Evolutionary conservation across 1,140 invertebrate genomes (phyloP), one percentile per base, ranked within the genome.

Genomic region (Drosophila nikananu): DNA sequence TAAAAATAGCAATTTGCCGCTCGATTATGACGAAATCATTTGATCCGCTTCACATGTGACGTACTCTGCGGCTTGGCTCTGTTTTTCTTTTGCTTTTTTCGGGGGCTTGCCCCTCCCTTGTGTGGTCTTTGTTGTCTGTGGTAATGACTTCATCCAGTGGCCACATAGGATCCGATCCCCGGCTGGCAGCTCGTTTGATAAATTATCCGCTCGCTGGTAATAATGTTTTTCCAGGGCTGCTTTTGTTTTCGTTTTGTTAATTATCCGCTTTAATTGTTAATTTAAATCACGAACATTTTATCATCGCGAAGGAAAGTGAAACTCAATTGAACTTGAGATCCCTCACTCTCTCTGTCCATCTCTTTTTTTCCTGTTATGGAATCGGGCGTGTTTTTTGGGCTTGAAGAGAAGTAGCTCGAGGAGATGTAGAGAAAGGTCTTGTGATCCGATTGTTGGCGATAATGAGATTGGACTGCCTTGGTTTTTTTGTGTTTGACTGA

Each of bases 261-360:
- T 86, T 87, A 86, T 77, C 83, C 27, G 84, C 60, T 74, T 66
- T 87, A 83, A 87, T 86, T 87, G 83, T 86, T 87, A 87, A 86
- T 86, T 86, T 86, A 83, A 83, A 83, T 66, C 76, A 80, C 51
- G 70, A 67, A 55, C 48, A 19, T 54, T 55, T 63, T 32, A 30
- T 63, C 30, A 54, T 21, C 32, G n/a, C 37, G 32, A 46, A 62
- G 63, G 66, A 86, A 86, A 86, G 83, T 87, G 83, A 86, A 86
- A 86, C 83, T 82, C 64, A 70, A 49, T 62, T 64, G 51, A 78
- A 86, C 82, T 83, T 84, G 58, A 65, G 60, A 73, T 32, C 52
- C 25, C 52, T 19, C 46, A n/a, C 54, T 17, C n/a, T 23, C 52
- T 37, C 39, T 17, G 27, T 27, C 44, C 13, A 13, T 9, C n/a